Conservation (phyloP, 2,888 invertebrate genomes). For the Margaritifera margaritifera region DNA sequence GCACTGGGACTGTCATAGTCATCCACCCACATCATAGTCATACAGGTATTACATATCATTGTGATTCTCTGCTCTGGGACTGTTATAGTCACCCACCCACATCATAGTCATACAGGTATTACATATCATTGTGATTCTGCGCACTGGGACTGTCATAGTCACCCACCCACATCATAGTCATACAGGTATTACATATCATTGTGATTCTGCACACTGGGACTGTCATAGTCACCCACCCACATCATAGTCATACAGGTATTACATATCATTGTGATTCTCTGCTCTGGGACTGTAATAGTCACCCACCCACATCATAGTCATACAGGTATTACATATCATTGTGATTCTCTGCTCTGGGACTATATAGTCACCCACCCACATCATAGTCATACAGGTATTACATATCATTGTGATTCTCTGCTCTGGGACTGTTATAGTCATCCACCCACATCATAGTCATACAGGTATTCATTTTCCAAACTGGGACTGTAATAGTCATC, state of each 20-base stretch:
- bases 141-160: slow-evolving; percentile 47
- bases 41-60: too few species aligned
- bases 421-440: too few species aligned
- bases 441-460: too few species aligned
- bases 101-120: slow-evolving; percentile 33
- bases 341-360: slow-evolving; percentile 47
- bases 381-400: slow-evolving; percentile 24
- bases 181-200: too few species aligned
- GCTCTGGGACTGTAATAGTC: slow-evolving; percentile 47
- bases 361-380: slow-evolving; percentile 48
- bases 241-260: slow-evolving; percentile 33
- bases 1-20: slow-evolving; percentile 47
- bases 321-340: too few species aligned
- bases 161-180: slow-evolving; percentile 45
- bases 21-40: slow-evolving; percentile 45
- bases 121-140: slow-evolving; percentile 42
- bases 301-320: slow-evolving; percentile 45
- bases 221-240: slow-evolving; percentile 47
- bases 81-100: slow-evolving; percentile 47
- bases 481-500: too few species aligned
- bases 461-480: too few species aligned
- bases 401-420: too few species aligned
- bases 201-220: slow-evolving; percentile 47
- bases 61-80: slow-evolving; percentile 47
- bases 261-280: slow-evolving; percentile 42